Conservation (phyloP, 2,888 invertebrate genomes). For the Chymomyza procnemis region DNA sequence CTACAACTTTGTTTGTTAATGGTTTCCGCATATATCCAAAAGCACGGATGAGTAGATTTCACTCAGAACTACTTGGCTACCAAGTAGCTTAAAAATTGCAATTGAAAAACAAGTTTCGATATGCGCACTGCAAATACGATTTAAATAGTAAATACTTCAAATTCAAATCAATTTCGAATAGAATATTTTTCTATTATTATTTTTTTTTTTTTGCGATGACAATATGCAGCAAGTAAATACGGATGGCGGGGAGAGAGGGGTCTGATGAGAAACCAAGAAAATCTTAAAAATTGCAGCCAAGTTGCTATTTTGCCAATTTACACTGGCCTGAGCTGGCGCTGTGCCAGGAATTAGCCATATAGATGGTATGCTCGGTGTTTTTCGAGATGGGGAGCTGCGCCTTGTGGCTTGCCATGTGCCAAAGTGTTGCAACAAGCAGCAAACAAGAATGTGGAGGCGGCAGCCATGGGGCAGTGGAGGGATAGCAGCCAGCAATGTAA, state of each 20-base stretch:
- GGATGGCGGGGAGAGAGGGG: too few relatives aligned
- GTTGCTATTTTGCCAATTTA: constrained; percentile 13
- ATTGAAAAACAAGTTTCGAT: not conserved
- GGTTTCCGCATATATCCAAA: too few relatives aligned
- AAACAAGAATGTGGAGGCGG: not conserved
- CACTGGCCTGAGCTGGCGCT: constrained; percentile 26
- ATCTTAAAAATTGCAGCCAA: constrained; percentile 5
- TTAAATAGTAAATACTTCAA: not conserved
- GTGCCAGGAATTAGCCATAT: constrained; percentile 57
- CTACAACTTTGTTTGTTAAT: too few relatives aligned
- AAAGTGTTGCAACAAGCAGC: not conserved
- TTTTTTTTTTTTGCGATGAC: constrained; percentile 14
- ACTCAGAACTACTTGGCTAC: too few relatives aligned
- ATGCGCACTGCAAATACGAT: not conserved
- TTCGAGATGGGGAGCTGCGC: not conserved
- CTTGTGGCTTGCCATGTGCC: constrained; percentile 3
- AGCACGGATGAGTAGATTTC: too few relatives aligned
- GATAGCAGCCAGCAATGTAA: not conserved
- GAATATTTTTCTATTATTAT: too few relatives aligned
- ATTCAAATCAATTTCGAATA: not conserved
- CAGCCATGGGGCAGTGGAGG: not conserved
- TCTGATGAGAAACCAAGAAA: constrained; percentile 23
- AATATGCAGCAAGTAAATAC: constrained; percentile 64
- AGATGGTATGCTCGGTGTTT: not conserved
- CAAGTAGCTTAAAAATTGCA: too few relatives aligned